These are phyloP conservation scores for Drosophila pandora DNA, from an alignment of 1,140 invertebrate species.

Conservation along the genomic window DNA sequence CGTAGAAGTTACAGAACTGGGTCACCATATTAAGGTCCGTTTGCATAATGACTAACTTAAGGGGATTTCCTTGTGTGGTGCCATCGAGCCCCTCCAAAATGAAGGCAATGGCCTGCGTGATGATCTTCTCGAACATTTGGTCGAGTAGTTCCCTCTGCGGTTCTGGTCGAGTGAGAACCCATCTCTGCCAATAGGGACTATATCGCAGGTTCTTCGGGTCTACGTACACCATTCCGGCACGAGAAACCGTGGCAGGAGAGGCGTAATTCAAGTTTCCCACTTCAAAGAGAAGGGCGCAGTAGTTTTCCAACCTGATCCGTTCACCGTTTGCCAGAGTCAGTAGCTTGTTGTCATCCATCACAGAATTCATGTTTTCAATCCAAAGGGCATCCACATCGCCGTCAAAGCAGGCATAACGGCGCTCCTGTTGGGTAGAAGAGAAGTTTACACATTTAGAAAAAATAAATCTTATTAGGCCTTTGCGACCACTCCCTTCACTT, in stretches of 20 bases:
- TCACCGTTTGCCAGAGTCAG: constrained; percentile 96
- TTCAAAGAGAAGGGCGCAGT: constrained; percentile 94
- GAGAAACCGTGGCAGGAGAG: constrained; percentile 95
- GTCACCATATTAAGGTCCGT: constrained; percentile 93
- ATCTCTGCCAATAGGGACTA: constrained; percentile 93
- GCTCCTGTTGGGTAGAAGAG: constrained; percentile 84
- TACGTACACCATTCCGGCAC: constrained; percentile 97
- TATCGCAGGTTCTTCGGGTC: constrained; percentile 95
- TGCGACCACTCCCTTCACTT: constrained; percentile 41
- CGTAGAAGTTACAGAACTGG: constrained; percentile 93
- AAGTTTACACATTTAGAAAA: too few relatives aligned
- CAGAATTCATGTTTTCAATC: constrained; percentile 98
- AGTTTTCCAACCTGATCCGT: constrained; percentile 91
- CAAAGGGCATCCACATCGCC: constrained; percentile 96
- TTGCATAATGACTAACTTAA: constrained; percentile 92
- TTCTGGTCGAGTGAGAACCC: constrained; percentile 85
- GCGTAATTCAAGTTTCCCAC: constrained; percentile 95
- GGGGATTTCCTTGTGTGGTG: constrained; percentile 88
- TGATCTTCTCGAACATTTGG: constrained; percentile 85
- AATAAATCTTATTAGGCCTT: background rate
- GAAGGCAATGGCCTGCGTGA: constrained; percentile 88
- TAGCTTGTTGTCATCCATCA: constrained; percentile 97
- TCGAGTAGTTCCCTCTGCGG: constrained; percentile 65
- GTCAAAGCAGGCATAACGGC: constrained; percentile 94
- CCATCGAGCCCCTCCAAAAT: constrained; percentile 91